phyloP scores from a whole-genome alignment of 2,888 invertebrate species.

The Megalurothrips usitatus region DNA sequence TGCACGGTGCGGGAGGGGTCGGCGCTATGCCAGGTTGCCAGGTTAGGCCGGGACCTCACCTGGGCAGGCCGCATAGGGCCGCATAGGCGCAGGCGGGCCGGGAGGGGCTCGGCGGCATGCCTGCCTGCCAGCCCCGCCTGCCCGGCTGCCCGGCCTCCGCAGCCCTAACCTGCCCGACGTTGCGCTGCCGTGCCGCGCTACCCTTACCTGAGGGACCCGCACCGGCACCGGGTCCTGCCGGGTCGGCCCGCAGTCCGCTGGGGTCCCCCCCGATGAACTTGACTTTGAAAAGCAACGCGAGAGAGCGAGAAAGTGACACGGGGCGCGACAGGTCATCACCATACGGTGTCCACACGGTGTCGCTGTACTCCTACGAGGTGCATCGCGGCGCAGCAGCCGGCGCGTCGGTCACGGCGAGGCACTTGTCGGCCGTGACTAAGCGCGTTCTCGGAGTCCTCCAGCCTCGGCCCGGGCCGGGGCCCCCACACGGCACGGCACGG shows the following conservation, averaged over 20 bases:
- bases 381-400: background rate
- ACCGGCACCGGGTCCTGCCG: no score
- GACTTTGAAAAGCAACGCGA: background rate
- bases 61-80: background rate
- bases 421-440: background rate
- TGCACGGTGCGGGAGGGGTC: background rate
- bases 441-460: background rate
- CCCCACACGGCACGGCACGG: background rate
- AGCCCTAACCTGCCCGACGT: background rate
- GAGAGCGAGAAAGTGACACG: background rate
- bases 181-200: background rate
- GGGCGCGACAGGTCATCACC: no score
- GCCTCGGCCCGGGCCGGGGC: no score
- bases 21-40: conserved; percentile 21
- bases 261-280: background rate
- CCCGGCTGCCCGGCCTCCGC: background rate
- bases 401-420: background rate
- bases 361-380: background rate
- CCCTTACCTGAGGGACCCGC: background rate
- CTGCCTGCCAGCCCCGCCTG: background rate
- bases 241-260: no score
- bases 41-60: background rate
- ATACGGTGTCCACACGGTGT: background rate
- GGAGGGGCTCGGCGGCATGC: background rate
- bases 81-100: background rate